phyloP scores from a whole-genome alignment of 2,113 vertebrate genomes.

The Carassius gibelio region DNA sequence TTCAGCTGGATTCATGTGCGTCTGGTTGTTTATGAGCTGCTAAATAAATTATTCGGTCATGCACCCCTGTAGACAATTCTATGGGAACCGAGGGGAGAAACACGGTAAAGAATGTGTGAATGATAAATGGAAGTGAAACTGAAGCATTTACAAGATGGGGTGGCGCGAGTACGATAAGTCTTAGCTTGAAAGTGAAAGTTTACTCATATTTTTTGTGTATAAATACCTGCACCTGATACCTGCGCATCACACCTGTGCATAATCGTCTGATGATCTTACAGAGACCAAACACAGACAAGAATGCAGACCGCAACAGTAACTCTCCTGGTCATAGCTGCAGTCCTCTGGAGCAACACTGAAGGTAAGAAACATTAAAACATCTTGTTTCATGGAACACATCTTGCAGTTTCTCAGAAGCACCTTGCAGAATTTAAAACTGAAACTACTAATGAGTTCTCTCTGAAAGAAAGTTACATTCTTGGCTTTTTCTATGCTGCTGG shows the following conservation, averaged over 20 bases:
- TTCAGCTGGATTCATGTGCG: not conserved
- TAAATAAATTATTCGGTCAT: not conserved
- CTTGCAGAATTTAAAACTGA: not conserved
- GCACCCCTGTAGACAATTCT: not conserved
- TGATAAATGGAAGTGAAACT: not conserved
- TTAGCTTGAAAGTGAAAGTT: slow-evolving; percentile 16
- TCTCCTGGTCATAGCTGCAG: slow-evolving; percentile 33
- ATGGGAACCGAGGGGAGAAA: not conserved
- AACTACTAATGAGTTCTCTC: not conserved
- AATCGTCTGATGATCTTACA: slow-evolving; percentile 5
- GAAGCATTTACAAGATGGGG: slow-evolving; percentile 1
- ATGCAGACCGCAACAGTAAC: slow-evolving; percentile 38
- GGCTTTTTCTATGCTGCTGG: not conserved
- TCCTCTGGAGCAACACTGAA: slow-evolving; percentile 34
- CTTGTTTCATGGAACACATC: not conserved
- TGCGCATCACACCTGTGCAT: not conserved
- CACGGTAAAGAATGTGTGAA: not conserved
- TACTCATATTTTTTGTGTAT: not conserved
- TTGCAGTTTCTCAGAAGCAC: not conserved
- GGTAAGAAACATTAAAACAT: slow-evolving; percentile 38
- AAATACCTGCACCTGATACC: not conserved
- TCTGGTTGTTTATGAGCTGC: not conserved
- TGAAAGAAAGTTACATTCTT: not conserved
- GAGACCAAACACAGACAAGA: not conserved
- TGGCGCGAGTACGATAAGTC: not conserved